A percentile compares a stretch with the other conserved stretches of the same genome.
These are phyloP conservation scores for Sciaenops ocellatus DNA, from an alignment of 2,797 vertebrate species.

Conservation along the genomic window DNA sequence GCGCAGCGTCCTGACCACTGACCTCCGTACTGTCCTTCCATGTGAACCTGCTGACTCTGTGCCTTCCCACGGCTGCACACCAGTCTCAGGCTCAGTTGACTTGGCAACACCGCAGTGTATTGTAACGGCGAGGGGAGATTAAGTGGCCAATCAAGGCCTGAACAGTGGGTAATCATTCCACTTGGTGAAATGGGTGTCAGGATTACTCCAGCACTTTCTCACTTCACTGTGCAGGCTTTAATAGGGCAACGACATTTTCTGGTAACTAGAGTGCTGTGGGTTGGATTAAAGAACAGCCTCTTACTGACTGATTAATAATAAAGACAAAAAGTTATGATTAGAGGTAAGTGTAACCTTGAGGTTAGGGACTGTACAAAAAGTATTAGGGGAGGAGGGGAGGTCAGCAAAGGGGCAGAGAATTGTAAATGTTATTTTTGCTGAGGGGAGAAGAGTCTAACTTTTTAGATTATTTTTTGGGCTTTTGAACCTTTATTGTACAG, in stretches of 20 bases:
- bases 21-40: slow-evolving; percentile 60
- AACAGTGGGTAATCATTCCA: slow-evolving; percentile 82
- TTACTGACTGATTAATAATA: slow-evolving; percentile 52
- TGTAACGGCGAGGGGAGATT: slow-evolving; percentile 79
- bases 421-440: not conserved
- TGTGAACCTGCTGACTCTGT: slow-evolving; percentile 46
- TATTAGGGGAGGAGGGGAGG: not conserved
- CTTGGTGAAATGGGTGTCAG: slow-evolving; percentile 74
- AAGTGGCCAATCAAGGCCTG: slow-evolving; percentile 85
- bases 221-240: slow-evolving; percentile 63
- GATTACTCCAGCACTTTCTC: slow-evolving; percentile 70
- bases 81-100: slow-evolving; percentile 63
- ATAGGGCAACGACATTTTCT: slow-evolving; percentile 56
- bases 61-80: slow-evolving; percentile 25
- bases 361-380: slow-evolving; percentile 14
- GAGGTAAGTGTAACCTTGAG: slow-evolving; percentile 30
- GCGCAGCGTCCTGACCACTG: slow-evolving; percentile 54
- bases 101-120: slow-evolving; percentile 73
- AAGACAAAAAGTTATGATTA: slow-evolving; percentile 29
- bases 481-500: no score
- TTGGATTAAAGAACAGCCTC: slow-evolving; percentile 55
- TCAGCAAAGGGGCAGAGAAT: no score
- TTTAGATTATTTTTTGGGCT: no score
- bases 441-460: not conserved
- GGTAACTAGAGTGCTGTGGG: slow-evolving; percentile 38